A percentile compares a stretch with the other conserved stretches of the same genome.
Evolutionary conservation across 1,140 invertebrate species (phyloP).

Genomic region (Pachyrhynchus sulphureomaculatus): DNA sequence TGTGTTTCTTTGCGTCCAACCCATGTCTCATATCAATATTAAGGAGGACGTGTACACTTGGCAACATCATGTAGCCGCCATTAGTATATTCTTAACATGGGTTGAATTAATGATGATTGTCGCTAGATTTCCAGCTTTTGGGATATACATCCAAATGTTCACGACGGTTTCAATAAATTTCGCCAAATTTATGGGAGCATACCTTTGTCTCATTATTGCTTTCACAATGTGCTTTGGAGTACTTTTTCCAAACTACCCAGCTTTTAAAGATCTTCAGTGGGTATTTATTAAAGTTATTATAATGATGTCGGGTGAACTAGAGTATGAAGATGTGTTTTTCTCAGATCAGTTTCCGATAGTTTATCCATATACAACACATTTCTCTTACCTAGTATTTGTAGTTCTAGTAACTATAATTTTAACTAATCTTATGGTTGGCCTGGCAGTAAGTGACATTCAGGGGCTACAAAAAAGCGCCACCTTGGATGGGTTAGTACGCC

Average conservation of each 20-base stretch:
- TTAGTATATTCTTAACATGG: conserved; percentile 77
- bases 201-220: conserved; percentile 75
- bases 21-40: conserved; percentile 47
- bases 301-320: conserved; percentile 86
- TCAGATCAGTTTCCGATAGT: conserved; percentile 54
- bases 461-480: conserved; percentile 81
- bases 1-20: conserved; percentile 63
- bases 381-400: conserved; percentile 76
- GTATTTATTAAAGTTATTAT: conserved; percentile 77
- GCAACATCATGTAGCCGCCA: conserved; percentile 78
- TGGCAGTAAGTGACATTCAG: conserved; percentile 81
- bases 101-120: conserved; percentile 80
- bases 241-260: conserved; percentile 72
- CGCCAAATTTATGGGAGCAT: conserved; percentile 78
- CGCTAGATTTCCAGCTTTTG: conserved; percentile 80
- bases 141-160: conserved; percentile 84
- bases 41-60: conserved; percentile 56
- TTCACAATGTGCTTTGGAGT: conserved; percentile 78
- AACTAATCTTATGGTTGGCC: conserved; percentile 81
- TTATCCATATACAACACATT: conserved; percentile 71
- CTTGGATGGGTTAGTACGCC: conserved; percentile 74
- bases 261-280: conserved; percentile 64
- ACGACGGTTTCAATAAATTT: conserved; percentile 81
- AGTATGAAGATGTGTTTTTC: conserved; percentile 83
- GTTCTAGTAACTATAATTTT: conserved; percentile 81